phyloP scores from a whole-genome alignment of 2,888 invertebrate genomes.

The Yponomeuta evonymella region DNA sequence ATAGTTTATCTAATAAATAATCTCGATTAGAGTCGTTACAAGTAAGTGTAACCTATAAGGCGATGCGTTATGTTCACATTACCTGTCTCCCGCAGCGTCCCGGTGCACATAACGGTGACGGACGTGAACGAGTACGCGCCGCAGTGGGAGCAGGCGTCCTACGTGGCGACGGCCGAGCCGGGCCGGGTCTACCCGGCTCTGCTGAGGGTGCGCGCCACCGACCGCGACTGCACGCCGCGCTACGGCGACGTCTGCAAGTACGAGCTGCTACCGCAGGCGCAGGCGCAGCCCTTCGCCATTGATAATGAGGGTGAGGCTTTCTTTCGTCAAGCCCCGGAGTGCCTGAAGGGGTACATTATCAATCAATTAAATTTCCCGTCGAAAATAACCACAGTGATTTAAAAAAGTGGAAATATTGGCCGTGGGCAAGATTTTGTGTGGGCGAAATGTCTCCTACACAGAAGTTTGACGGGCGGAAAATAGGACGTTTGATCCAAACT shows the following conservation, averaged over 20 bases:
- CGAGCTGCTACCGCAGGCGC: conserved; percentile 90
- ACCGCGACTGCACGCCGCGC: conserved; percentile 95
- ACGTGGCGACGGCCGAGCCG: conserved; percentile 93
- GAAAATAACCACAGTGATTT: too few species aligned
- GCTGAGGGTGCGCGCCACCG: conserved; percentile 92
- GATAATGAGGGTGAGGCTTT: conserved; percentile 86
- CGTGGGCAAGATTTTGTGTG: too few species aligned
- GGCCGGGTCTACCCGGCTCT: conserved; percentile 93
- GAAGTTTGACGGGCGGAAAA: too few species aligned
- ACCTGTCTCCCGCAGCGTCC: conserved; percentile 78
- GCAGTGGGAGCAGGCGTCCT: conserved; percentile 92
- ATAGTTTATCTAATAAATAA: too few species aligned
- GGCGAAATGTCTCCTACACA: too few species aligned
- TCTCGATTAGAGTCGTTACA: too few species aligned
- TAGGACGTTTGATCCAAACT: too few species aligned
- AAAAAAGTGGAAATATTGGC: too few species aligned
- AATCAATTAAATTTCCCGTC: too few species aligned
- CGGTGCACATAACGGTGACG: conserved; percentile 94
- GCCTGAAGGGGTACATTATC: too few species aligned
- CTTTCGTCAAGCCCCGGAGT: too few species aligned
- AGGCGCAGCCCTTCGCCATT: conserved; percentile 87
- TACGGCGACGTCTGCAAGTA: conserved; percentile 98
- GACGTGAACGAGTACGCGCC: conserved; percentile 98
- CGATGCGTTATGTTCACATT: neutral
- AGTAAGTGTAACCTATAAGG: too few species aligned